Percentiles rank a stretch among this genome's conserved stretches.
Conservation (phyloP, 2,888 invertebrate species). For the Eucera pruinosa region DNA sequence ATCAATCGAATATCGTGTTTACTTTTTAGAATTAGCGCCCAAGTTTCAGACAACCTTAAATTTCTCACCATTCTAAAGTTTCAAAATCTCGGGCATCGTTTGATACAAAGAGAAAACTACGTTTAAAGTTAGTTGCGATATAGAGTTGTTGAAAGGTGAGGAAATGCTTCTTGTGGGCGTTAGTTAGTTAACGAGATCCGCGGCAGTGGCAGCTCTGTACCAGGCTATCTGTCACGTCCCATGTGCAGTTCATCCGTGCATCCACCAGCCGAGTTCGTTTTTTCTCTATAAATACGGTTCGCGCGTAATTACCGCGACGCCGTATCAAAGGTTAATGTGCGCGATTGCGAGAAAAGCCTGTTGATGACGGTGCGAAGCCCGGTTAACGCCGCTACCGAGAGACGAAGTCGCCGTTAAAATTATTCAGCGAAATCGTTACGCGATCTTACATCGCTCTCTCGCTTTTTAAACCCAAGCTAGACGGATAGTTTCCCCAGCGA, state of each 20-base stretch:
- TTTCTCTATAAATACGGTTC: constrained; percentile 24
- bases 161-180: constrained; percentile 34
- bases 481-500: constrained; percentile 9
- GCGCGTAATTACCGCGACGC: constrained; percentile 40
- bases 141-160: background rate
- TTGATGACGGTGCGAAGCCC: background rate
- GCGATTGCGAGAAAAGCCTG: constrained; percentile 29
- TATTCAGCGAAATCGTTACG: constrained; percentile 30
- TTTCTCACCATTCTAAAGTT: too few relatives aligned
- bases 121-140: background rate
- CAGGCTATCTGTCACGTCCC: constrained; percentile 54
- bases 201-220: constrained; percentile 36
- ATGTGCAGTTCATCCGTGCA: constrained; percentile 39
- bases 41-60: too few relatives aligned
- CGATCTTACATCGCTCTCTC: background rate
- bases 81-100: constrained; percentile 20
- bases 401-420: constrained; percentile 5
- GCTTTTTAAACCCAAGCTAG: background rate
- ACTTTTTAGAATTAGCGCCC: too few relatives aligned
- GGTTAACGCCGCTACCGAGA: background rate
- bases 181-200: constrained; percentile 35
- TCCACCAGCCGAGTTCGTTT: background rate
- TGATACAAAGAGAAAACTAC: background rate
- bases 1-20: too few relatives aligned
- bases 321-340: constrained; percentile 43